Base-by-base conservation (phyloP, 2,888 invertebrate genomes). In the Euplagia quadripunctaria region DNA sequence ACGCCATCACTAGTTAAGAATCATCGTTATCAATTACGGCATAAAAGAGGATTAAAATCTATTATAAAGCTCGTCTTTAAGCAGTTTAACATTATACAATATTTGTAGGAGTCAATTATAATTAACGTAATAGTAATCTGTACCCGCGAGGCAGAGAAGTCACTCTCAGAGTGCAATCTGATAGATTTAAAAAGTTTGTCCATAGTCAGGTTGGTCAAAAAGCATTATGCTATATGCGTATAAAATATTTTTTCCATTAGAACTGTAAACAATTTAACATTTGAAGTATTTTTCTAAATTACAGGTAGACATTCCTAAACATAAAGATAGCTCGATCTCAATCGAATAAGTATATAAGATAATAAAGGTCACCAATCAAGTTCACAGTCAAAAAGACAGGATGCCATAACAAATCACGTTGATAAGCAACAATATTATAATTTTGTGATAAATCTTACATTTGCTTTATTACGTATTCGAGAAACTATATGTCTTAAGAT, bases 391-490 rank as follows among this genome's bases (percentile, higher is more conserved):
- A 61, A 61, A 61, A 31, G 61, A 61, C 31, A 61, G 61, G 61
- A 61, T 61, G 61, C 61, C 31, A 31, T 31, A 61, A 61, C 61
- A 61, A 61, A 61, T 61, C 61, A 31, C 31, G 61, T 31, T 61
- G 20, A 72, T 61, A 61, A 61, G 61, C 61, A 61, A 31, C 61
- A 61, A 31, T 61, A 61, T 61, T 61, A 61, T 61, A 61, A 31
- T 61, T 71, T 65, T 55, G 52, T 73, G 78, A 72, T 65, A 61
- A 61, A 61, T 61, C 61, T 31, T 61, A 31, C 20, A 14, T 31
- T 61, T 14, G 12, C 61, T 61, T 61, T 61, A 61, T 58, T 58
- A 20, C 20, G 58, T 58, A 58, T 61, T 61, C 61, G 61, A 6
- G 14, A 61, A 31, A 31, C 61, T 12, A 31, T 61, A 61, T 58